phyloP scores from a whole-genome alignment of 2,888 invertebrate species.

The Trypoxylon attenuatum region DNA sequence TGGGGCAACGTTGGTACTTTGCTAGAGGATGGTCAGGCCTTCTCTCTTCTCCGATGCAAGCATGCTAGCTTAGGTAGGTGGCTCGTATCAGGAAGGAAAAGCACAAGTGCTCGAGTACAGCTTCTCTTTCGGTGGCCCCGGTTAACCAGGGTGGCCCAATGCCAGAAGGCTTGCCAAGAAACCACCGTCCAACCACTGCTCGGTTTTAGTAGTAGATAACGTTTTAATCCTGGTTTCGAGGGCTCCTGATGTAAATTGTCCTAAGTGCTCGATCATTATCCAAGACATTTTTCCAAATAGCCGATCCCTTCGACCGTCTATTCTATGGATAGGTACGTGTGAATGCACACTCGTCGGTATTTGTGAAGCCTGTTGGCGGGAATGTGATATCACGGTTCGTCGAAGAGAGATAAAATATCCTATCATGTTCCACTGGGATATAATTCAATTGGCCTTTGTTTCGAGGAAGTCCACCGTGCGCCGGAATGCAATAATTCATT shows the following conservation, averaged over 20 bases:
- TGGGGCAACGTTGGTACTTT: constrained; percentile 3
- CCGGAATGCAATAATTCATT: neutral
- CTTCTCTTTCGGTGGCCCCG: neutral
- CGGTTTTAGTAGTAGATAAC: neutral
- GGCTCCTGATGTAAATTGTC: constrained; percentile 3
- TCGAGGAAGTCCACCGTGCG: neutral
- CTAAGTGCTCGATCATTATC: constrained; percentile 5
- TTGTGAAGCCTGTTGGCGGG: too few species aligned
- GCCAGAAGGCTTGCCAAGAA: constrained; percentile 17
- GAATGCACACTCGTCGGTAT: too few species aligned
- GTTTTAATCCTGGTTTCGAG: constrained; percentile 12
- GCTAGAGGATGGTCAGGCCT: too few species aligned
- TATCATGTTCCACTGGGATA: neutral
- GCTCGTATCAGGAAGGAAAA: constrained; percentile 5
- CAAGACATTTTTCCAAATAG: neutral
- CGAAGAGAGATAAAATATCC: neutral
- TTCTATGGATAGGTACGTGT: too few species aligned
- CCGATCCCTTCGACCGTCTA: too few species aligned
- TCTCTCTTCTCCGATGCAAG: too few species aligned
- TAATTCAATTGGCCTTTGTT: neutral
- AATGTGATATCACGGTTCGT: too few species aligned
- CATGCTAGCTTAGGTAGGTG: neutral
- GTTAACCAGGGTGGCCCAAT: neutral
- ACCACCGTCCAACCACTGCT: constrained; percentile 4
- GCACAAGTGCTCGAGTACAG: neutral